A percentile compares a stretch with the other conserved stretches of the same genome.
These are phyloP conservation scores for Hemibagrus guttatus DNA, from an alignment of 2,797 vertebrate genomes.

Conservation along the genomic window DNA sequence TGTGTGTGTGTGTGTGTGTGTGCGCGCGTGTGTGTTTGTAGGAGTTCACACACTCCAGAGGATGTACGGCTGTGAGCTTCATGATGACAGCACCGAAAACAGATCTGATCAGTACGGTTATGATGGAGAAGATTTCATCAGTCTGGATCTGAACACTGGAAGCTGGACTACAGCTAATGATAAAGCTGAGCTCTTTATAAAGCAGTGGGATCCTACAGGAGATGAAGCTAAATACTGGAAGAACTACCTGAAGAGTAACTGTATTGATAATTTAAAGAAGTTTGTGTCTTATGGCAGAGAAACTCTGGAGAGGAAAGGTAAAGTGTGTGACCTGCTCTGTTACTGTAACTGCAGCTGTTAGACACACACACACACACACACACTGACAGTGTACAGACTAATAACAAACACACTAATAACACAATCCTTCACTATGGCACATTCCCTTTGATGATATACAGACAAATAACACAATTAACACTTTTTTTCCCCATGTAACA, in stretches of 20 bases:
- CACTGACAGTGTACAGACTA: too few relatives aligned
- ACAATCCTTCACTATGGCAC: too few relatives aligned
- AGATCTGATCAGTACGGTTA: constrained; percentile 9
- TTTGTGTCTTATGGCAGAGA: constrained; percentile 24
- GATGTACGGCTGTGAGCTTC: constrained; percentile 46
- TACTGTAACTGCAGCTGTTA: too few relatives aligned
- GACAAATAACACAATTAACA: too few relatives aligned
- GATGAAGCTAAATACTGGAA: rapidly evolving
- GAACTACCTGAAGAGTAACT: neutral
- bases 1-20: too few relatives aligned
- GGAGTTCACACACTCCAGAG: constrained; percentile 15
- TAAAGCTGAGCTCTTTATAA: too few relatives aligned
- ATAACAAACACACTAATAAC: too few relatives aligned
- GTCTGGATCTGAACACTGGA: too few relatives aligned
- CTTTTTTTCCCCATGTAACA: too few relatives aligned
- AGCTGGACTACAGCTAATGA: too few relatives aligned
- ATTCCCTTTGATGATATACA: too few relatives aligned
- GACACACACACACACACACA: too few relatives aligned
- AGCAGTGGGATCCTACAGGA: neutral
- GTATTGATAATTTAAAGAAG: constrained; percentile 29
- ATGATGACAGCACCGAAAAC: constrained; percentile 4
- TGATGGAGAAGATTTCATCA: neutral
- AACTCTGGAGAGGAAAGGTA: constrained; percentile 61
- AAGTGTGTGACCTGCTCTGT: neutral
- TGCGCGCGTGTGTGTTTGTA: constrained; percentile 16